Base-by-base conservation (phyloP, 2,113 vertebrate genomes). In the Oncorhynchus clarkii region DNA sequence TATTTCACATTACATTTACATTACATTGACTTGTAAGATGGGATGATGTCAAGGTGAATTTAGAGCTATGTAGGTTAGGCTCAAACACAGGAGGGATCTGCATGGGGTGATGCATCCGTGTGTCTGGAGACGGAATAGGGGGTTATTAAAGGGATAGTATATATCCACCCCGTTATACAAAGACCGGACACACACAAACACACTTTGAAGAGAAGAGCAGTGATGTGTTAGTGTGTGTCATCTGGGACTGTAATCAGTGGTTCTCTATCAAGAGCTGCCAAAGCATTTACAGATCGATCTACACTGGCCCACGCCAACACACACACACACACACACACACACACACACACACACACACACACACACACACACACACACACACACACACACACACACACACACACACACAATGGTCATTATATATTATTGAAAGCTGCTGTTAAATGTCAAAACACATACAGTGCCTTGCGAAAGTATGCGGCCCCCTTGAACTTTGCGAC, bases 281-380 rank as follows among this genome's bases (percentile, higher is more conserved):
- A 99, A 96, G 95, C 95, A 97, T 98, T 97, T 97, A 94, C 96
- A 98, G 96, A 96, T 95, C 95, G 96, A 98, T 99, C 97, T 96
- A 93, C 88, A 83, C 89, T 79, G 81, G 91, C 92, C 94, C 92
- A 92, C 93, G 96, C 97, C 97, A 98, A 98, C 86, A 90, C 85
- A 90, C 81, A 90, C 71, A 78, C 51, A 72, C 48, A 80, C 85
- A 90, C 81, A 90, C 71, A 78, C 51, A 72, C 67, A 82, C 73
- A 68, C 70, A 71, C 76, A 1, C 34, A 49, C 85, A 90, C 81
- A 90, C 71, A 78, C 51, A 72, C 67, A 82, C 73, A 68, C 70
- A 71, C 76, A 1, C 34, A 49, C 85, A 90, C 81, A 90, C 71
- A 78, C 51, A 72, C 67, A 82, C 73, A 68, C 70, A 71, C 76